A percentile compares a stretch with the other conserved stretches of the same genome.
Conservation (phyloP, 2,113 vertebrate species). For the Pseudopipra pipra region DNA sequence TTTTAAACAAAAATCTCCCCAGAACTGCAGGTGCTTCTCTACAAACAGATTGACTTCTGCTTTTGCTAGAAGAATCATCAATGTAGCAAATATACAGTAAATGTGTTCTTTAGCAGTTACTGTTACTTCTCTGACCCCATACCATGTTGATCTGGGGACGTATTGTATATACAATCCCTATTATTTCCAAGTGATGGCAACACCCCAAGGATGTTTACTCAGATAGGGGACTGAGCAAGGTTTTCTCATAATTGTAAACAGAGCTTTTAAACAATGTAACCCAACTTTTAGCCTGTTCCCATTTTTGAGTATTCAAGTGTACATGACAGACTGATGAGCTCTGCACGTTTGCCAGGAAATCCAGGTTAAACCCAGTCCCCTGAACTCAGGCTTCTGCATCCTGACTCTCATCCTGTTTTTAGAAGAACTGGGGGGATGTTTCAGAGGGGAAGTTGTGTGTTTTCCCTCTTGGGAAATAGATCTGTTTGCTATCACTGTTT, state of each 20-base stretch:
- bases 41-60: background rate
- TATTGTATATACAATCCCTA: conserved; percentile 7
- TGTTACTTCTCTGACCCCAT: background rate
- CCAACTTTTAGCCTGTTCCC: background rate
- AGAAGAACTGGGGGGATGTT: conserved; percentile 27
- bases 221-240: background rate
- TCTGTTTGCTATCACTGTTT: background rate
- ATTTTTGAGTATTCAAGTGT: background rate
- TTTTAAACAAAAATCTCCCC: background rate
- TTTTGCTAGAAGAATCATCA: background rate
- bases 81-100: background rate
- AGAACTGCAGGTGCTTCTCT: background rate
- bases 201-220: conserved; percentile 46
- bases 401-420: conserved; percentile 78
- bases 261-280: conserved; percentile 37
- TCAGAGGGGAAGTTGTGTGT: conserved; percentile 16
- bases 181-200: conserved; percentile 35
- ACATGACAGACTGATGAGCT: conserved; percentile 48
- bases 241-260: conserved; percentile 60
- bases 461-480: conserved; percentile 1
- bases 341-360: conserved; percentile 68
- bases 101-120: background rate
- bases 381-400: conserved; percentile 59
- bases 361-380: conserved; percentile 67
- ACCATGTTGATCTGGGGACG: background rate